Evolutionary conservation across 2,113 vertebrate genomes (phyloP).

Genomic region (Abramis brama): DNA sequence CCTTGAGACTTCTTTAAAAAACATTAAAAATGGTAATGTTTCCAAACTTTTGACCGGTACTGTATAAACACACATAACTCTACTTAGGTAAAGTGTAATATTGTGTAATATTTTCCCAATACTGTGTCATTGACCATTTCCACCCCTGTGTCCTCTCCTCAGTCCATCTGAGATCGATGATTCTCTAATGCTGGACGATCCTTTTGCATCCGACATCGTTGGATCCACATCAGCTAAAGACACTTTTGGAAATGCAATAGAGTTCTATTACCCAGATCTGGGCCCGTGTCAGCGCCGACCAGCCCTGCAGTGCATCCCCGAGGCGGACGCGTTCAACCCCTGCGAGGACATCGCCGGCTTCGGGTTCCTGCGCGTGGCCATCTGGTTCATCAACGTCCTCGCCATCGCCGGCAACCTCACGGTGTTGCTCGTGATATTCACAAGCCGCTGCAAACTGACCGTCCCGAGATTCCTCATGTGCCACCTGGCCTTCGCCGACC

Average conservation of each 20-base stretch:
- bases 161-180: neutral
- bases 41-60: too few species aligned
- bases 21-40: too few species aligned
- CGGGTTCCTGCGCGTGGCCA: slow-evolving; percentile 79
- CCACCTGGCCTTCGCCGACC: slow-evolving; percentile 83
- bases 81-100: neutral
- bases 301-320: slow-evolving; percentile 74
- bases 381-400: slow-evolving; percentile 85
- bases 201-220: slow-evolving; percentile 19
- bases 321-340: slow-evolving; percentile 84
- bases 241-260: slow-evolving; percentile 49
- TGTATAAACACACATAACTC: too few species aligned
- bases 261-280: slow-evolving; percentile 68
- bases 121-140: neutral
- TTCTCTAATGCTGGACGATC: neutral
- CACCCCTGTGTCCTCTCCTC: neutral
- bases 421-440: slow-evolving; percentile 77
- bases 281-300: slow-evolving; percentile 69
- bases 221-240: slow-evolving; percentile 36
- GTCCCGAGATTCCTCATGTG: slow-evolving; percentile 87
- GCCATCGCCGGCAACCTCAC: slow-evolving; percentile 80
- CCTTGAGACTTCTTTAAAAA: too few species aligned
- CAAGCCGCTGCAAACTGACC: slow-evolving; percentile 79
- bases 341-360: slow-evolving; percentile 85
- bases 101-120: neutral